A percentile compares a stretch with the other conserved stretches of the same genome.
These are phyloP conservation scores for Steinernema carpocapsae DNA, from an alignment of 2,888 invertebrate species.

Conservation along the genomic window DNA sequence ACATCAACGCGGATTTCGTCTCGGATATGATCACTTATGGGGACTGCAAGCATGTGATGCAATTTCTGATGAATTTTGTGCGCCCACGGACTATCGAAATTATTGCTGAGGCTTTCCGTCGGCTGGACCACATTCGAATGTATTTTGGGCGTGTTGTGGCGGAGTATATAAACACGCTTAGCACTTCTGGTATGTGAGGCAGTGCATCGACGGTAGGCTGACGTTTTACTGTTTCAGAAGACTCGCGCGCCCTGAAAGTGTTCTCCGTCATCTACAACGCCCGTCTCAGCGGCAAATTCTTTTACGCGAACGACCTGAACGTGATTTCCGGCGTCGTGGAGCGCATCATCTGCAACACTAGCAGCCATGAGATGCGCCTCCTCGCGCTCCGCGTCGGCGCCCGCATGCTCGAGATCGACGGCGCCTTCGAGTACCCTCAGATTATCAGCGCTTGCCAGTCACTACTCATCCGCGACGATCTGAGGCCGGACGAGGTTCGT, in stretches of 20 bases:
- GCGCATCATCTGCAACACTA: neutral
- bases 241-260: neutral
- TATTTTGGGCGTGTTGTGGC: neutral
- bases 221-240: neutral
- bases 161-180: neutral
- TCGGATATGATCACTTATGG: neutral
- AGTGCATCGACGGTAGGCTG: neutral
- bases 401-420: neutral
- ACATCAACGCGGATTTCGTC: neutral
- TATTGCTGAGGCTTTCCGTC: neutral
- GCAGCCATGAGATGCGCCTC: neutral
- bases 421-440: neutral
- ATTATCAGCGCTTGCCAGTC: neutral
- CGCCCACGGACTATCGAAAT: neutral
- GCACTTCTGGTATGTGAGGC: neutral
- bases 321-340: neutral
- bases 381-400: neutral
- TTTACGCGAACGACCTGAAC: conserved; percentile 8
- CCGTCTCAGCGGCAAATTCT: neutral
- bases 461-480: neutral
- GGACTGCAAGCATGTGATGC: neutral
- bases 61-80: neutral
- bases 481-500: neutral
- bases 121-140: neutral
- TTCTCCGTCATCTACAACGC: neutral